Evolutionary conservation across 2,113 vertebrate species (phyloP).

Genomic region (Proteles cristata): DNA sequence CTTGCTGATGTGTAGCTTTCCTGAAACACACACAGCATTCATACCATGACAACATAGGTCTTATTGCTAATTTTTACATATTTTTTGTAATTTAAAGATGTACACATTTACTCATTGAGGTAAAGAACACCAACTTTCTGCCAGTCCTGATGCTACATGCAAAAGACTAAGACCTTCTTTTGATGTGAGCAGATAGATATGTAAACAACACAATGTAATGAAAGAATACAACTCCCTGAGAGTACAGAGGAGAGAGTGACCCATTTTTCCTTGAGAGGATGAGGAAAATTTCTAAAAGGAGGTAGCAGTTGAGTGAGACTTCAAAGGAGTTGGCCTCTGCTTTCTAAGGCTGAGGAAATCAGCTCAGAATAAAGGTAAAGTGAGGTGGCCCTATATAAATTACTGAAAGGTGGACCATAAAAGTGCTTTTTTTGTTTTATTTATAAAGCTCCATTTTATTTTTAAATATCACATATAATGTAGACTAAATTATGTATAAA

Average conservation of each 20-base stretch:
- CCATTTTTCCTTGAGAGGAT: slow-evolving; percentile 25
- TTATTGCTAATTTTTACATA: neutral
- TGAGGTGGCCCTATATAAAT: neutral
- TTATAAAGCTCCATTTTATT: slow-evolving; percentile 33
- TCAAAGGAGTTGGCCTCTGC: slow-evolving; percentile 26
- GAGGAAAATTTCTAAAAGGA: slow-evolving; percentile 46
- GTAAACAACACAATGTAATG: slow-evolving; percentile 35
- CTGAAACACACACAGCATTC: neutral
- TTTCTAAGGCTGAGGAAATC: slow-evolving; percentile 10
- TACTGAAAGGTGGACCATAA: neutral
- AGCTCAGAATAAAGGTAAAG: slow-evolving; percentile 35
- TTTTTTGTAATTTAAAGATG: neutral
- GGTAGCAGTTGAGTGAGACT: neutral
- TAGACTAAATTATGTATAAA: slow-evolving; percentile 28
- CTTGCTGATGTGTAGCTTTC: neutral
- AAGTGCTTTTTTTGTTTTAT: neutral
- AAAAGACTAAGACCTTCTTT: neutral
- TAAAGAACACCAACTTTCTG: neutral
- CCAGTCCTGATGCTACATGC: neutral
- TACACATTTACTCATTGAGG: neutral
- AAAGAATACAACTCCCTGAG: slow-evolving; percentile 4
- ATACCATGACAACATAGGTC: neutral
- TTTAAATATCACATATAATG: slow-evolving; percentile 36
- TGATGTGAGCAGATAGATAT: neutral
- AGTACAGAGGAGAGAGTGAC: slow-evolving; percentile 1